Evolutionary conservation across 1,140 invertebrate genomes (phyloP).

Genomic region (Panagrolaimus sp.): DNA sequence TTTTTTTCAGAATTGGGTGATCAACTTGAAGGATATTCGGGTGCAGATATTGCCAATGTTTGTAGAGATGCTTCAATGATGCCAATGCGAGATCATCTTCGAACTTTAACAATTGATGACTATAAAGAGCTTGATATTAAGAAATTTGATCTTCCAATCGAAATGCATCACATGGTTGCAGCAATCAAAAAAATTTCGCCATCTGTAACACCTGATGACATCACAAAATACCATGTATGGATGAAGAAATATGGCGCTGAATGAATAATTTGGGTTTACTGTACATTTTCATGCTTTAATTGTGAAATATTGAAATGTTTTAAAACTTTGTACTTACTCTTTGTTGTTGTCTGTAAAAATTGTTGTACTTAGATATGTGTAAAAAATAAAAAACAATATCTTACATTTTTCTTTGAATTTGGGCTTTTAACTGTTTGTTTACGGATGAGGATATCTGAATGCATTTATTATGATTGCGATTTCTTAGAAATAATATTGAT

Average conservation of each 20-base stretch:
- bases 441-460: too few relatives aligned
- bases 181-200: constrained; percentile 34
- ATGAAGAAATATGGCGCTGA: constrained; percentile 44
- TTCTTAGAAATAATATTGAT: too few relatives aligned
- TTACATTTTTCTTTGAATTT: too few relatives aligned
- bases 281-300: too few relatives aligned
- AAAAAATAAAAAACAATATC: too few relatives aligned
- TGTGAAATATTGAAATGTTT: too few relatives aligned
- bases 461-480: too few relatives aligned
- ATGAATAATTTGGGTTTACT: too few relatives aligned
- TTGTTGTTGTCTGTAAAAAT: too few relatives aligned
- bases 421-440: too few relatives aligned
- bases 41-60: constrained; percentile 47
- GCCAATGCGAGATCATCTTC: constrained; percentile 34
- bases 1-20: constrained; percentile 39
- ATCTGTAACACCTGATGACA: constrained; percentile 37
- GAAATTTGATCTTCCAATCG: constrained; percentile 40
- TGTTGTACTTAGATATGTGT: too few relatives aligned
- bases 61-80: constrained; percentile 48
- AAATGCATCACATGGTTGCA: constrained; percentile 29
- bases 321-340: too few relatives aligned
- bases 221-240: constrained; percentile 34
- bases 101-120: constrained; percentile 19
- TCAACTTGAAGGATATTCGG: constrained; percentile 52
- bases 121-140: constrained; percentile 21